phyloP scores from a whole-genome alignment of 2,113 vertebrate species.

The Cervus canadensis region DNA sequence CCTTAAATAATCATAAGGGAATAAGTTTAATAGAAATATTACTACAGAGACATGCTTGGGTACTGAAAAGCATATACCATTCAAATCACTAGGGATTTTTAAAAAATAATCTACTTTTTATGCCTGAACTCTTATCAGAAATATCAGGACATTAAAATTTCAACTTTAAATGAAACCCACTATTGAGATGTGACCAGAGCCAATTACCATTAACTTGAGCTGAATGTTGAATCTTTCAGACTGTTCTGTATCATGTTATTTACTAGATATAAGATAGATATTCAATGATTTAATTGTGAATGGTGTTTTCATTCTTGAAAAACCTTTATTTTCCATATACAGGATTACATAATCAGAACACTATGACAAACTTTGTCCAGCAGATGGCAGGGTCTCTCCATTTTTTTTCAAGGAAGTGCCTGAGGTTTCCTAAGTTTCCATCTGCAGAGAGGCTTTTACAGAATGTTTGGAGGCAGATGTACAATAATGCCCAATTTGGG shows the following conservation, averaged over 20 bases:
- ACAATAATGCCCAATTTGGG: background rate
- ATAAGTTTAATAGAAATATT: background rate
- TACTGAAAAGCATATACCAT: background rate
- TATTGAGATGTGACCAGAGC: background rate
- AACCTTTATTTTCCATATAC: background rate
- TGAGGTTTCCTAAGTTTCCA: background rate
- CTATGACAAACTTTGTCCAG: conserved; percentile 61
- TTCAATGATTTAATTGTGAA: background rate
- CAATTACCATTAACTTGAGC: background rate
- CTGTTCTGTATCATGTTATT: background rate
- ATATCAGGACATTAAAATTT: background rate
- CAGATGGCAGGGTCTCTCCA: conserved; percentile 75
- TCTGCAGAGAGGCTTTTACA: background rate
- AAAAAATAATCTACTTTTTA: background rate
- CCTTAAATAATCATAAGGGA: background rate
- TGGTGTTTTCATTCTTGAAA: background rate
- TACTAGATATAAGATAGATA: background rate
- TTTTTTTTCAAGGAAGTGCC: background rate
- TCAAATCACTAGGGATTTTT: background rate
- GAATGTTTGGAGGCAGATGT: conserved; percentile 25
- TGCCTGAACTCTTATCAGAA: background rate
- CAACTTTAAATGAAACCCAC: conserved; percentile 5
- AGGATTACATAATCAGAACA: background rate
- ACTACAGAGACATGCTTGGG: background rate
- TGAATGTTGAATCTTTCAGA: background rate